These are phyloP conservation scores for Pelagia noctiluca DNA, from an alignment of 30 jellyfish, hydroid and myxozoan genomes.

Conservation along the genomic window DNA sequence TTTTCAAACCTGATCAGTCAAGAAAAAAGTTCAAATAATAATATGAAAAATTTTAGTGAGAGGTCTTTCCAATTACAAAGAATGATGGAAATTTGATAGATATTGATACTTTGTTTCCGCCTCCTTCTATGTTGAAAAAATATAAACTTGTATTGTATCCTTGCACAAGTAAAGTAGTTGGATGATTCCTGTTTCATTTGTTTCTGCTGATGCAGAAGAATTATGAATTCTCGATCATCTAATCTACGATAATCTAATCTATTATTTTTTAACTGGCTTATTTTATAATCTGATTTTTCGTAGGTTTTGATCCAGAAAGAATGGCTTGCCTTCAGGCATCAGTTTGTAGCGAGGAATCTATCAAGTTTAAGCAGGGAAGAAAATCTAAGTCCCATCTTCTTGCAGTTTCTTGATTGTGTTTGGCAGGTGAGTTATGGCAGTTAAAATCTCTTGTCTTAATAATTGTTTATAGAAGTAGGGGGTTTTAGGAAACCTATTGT, in stretches of 20 bases:
- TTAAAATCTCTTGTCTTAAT: no score
- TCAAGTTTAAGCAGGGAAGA: constrained; percentile 55
- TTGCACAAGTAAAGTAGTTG: no score
- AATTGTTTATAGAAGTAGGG: no score
- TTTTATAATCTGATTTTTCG: neutral
- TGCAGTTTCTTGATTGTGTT: constrained; percentile 91
- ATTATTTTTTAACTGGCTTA: no score
- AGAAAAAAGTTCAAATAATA: no score
- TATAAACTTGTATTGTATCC: no score
- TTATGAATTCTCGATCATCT: neutral
- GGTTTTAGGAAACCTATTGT: no score
- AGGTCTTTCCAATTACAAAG: no score
- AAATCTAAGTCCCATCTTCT: constrained; percentile 78
- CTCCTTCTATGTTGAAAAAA: neutral
- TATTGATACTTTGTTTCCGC: neutral
- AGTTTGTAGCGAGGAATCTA: constrained; percentile 66
- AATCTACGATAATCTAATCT: neutral
- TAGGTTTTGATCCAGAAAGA: constrained; percentile 90
- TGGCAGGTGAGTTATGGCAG: constrained; percentile 95
- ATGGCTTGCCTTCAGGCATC: constrained; percentile 75
- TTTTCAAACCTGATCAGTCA: no score
- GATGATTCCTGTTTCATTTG: no score
- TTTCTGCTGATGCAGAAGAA: neutral
- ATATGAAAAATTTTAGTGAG: no score
- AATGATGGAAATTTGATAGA: no score